These are phyloP conservation scores for Botia almorhae DNA, from an alignment of 2,797 vertebrate genomes.

Conservation along the genomic window DNA sequence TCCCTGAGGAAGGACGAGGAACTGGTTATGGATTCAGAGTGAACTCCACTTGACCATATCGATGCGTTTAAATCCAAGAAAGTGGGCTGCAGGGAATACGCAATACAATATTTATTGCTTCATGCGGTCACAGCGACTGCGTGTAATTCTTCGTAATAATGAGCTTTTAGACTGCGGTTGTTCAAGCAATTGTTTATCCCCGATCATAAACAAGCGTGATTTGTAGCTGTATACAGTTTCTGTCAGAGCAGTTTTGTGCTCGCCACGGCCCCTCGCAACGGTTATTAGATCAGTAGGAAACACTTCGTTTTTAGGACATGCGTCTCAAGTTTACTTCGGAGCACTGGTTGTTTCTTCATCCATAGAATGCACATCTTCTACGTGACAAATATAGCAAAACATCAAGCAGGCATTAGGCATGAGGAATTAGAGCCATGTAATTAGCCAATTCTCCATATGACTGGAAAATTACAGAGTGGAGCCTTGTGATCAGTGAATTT, in stretches of 20 bases:
- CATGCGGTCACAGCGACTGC: background rate
- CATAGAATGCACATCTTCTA: slow-evolving; percentile 45
- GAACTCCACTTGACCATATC: background rate
- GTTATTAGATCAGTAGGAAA: slow-evolving; percentile 2
- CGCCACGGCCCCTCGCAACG: too few species aligned
- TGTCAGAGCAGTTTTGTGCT: background rate
- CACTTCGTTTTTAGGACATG: background rate
- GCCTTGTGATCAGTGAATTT: slow-evolving; percentile 56
- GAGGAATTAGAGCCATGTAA: slow-evolving; percentile 54
- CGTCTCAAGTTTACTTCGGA: slow-evolving; percentile 12
- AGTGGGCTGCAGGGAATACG: background rate
- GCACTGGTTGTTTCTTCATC: slow-evolving; percentile 44
- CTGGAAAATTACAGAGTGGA: slow-evolving; percentile 56
- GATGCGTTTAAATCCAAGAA: background rate
- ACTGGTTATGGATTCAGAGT: slow-evolving; percentile 6
- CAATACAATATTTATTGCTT: background rate
- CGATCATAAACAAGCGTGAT: slow-evolving; percentile 15
- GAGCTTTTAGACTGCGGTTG: slow-evolving; percentile 4
- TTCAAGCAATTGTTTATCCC: slow-evolving; percentile 29
- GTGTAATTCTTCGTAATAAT: background rate
- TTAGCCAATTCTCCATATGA: slow-evolving; percentile 59
- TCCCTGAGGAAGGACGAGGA: slow-evolving; percentile 1
- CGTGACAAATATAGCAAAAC: slow-evolving; percentile 45
- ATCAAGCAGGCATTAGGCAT: slow-evolving; percentile 49
- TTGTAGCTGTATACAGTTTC: slow-evolving; percentile 18